These are phyloP conservation scores for Meta bourneti DNA, from an alignment of 2,888 invertebrate species.

Conservation along the genomic window DNA sequence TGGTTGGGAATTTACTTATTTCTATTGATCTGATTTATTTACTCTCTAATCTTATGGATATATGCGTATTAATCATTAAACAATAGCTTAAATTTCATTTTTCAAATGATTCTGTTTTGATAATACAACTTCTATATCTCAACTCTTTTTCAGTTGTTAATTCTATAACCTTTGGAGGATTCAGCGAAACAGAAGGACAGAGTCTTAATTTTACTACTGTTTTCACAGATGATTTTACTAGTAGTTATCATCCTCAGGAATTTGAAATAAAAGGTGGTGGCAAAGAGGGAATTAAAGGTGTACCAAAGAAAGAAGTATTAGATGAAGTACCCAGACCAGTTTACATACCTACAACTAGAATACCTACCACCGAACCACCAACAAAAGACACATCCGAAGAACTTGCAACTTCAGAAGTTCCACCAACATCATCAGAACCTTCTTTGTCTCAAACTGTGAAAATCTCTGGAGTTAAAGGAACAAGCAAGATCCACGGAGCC, in stretches of 20 bases:
- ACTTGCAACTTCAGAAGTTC: background rate
- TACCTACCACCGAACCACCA: background rate
- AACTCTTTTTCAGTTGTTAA: constrained; percentile 6
- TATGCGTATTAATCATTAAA: no score
- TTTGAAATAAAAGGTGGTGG: background rate
- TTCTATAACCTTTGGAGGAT: background rate
- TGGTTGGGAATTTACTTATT: no score
- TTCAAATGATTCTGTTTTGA: no score
- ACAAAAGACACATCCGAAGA: background rate
- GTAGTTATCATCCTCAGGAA: background rate
- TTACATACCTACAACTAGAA: background rate
- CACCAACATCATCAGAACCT: background rate
- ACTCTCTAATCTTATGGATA: no score
- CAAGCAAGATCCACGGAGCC: background rate
- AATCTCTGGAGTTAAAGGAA: background rate
- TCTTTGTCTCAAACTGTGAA: background rate
- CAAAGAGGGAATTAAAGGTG: background rate
- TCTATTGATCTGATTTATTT: no score
- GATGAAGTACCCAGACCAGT: constrained; percentile 9
- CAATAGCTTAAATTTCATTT: no score
- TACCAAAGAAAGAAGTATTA: background rate
- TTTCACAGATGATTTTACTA: background rate
- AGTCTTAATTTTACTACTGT: background rate
- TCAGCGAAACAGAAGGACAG: background rate
- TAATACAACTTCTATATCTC: background rate